Evolutionary conservation across 2,113 vertebrate species (phyloP).

Genomic region (Notothenia rossii): DNA sequence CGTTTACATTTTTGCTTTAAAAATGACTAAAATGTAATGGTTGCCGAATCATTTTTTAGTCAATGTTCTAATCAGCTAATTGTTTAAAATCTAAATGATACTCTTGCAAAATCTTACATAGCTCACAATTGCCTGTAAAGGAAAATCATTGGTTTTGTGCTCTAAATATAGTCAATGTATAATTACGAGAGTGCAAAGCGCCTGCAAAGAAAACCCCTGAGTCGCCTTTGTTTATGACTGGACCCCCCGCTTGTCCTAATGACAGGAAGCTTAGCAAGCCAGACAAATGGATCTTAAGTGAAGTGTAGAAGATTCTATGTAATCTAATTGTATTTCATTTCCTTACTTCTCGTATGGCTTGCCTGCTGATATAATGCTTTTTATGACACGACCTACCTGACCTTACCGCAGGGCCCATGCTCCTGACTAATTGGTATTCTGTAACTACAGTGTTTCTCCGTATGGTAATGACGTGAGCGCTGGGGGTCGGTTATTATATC

Average conservation of each 20-base stretch:
- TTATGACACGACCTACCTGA: slow-evolving; percentile 25
- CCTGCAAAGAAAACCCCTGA: background rate
- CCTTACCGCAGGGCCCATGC: slow-evolving; percentile 10
- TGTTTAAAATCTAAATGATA: background rate
- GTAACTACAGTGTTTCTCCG: slow-evolving; percentile 22
- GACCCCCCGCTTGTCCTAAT: background rate
- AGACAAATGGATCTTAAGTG: slow-evolving; percentile 1
- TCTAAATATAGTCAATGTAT: background rate
- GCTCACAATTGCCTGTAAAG: background rate
- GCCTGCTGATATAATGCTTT: slow-evolving; percentile 27
- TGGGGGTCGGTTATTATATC: background rate
- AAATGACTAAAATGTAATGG: background rate
- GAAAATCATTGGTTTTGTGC: background rate
- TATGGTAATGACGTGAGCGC: slow-evolving; percentile 1
- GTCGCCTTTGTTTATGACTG: background rate
- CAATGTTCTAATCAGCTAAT: background rate
- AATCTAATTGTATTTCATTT: slow-evolving; percentile 33
- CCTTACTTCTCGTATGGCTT: background rate
- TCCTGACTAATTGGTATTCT: slow-evolving; percentile 42
- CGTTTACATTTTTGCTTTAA: background rate
- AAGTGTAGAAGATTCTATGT: slow-evolving; percentile 9
- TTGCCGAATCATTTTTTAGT: background rate
- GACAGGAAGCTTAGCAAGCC: background rate
- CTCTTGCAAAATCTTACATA: background rate
- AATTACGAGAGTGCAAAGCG: background rate